phyloP scores from a whole-genome alignment of 2,113 vertebrate genomes.

The Proterorhinus semilunaris region DNA sequence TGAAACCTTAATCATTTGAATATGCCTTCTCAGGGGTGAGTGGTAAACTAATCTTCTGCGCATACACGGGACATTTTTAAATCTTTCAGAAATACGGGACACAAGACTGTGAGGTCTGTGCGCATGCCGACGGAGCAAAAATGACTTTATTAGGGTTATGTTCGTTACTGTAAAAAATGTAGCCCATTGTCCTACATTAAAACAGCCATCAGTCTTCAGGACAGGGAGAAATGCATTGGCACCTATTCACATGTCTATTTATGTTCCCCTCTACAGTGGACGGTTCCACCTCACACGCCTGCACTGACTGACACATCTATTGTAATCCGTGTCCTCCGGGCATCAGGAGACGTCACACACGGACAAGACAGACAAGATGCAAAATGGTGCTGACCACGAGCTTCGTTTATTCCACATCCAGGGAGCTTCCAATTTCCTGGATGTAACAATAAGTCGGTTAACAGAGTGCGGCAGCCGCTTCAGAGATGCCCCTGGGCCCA shows the following conservation, averaged over 20 bases:
- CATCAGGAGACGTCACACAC: conserved; percentile 19
- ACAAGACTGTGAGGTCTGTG: background rate
- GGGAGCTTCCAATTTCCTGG: conserved; percentile 8
- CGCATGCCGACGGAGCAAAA: too few species aligned
- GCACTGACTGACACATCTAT: conserved; percentile 21
- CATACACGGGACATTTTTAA: background rate
- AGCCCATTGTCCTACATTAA: background rate
- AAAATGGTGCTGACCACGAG: conserved; percentile 12
- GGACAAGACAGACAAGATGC: conserved; percentile 20
- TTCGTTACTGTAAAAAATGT: background rate
- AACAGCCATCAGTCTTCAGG: background rate
- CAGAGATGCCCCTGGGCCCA: background rate
- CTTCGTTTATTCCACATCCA: background rate
- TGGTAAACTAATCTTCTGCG: background rate
- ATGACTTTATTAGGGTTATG: too few species aligned
- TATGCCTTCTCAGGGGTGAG: background rate
- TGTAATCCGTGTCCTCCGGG: conserved; percentile 31
- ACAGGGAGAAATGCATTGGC: background rate
- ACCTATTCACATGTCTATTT: conserved; percentile 12
- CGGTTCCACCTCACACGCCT: conserved; percentile 16
- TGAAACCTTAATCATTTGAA: conserved; percentile 1
- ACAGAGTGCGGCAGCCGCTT: background rate
- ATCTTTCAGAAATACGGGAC: background rate
- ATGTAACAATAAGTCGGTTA: conserved; percentile 2
- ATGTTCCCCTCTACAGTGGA: background rate